Percentiles rank a stretch among this genome's conserved stretches.
Conservation (phyloP, 1,140 invertebrate genomes). For the Eriosoma lanigerum region DNA sequence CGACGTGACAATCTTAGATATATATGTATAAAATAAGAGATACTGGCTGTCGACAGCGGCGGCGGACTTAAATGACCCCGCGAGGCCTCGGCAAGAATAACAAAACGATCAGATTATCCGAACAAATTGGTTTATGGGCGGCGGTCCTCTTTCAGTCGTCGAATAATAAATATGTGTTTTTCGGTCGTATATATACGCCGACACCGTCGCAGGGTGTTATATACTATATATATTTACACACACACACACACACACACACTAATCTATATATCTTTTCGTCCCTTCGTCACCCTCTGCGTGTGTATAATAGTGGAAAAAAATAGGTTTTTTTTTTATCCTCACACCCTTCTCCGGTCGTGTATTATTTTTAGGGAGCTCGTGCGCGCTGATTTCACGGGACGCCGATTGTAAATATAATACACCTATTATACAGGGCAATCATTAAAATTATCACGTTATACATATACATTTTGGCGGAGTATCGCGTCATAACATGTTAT, state of each 20-base stretch:
- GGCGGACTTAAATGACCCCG: slow-evolving; percentile 8
- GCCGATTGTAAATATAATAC: slow-evolving; percentile 32
- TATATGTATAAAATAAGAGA: too few relatives aligned
- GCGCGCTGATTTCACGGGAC: slow-evolving; percentile 50
- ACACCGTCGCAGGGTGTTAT: neutral
- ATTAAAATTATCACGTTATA: too few relatives aligned
- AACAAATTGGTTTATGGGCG: slow-evolving; percentile 25
- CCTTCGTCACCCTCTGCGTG: neutral
- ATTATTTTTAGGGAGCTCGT: slow-evolving; percentile 33
- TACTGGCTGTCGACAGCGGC: neutral
- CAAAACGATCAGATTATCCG: slow-evolving; percentile 25
- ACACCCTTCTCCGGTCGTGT: neutral
- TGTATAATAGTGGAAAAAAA: neutral
- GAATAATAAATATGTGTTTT: slow-evolving; percentile 37
- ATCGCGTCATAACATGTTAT: too few relatives aligned
- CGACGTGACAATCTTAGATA: slow-evolving; percentile 27
- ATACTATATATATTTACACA: neutral
- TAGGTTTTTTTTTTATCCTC: slow-evolving; percentile 28
- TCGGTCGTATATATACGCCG: slow-evolving; percentile 4
- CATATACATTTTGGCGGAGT: too few relatives aligned
- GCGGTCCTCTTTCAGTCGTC: slow-evolving; percentile 5
- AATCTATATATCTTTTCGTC: neutral
- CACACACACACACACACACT: neutral
- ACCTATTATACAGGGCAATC: neutral
- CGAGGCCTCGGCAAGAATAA: slow-evolving; percentile 18